These are phyloP conservation scores for Centroberyx gerrardi DNA, from an alignment of 2,797 vertebrate genomes.

Conservation along the genomic window DNA sequence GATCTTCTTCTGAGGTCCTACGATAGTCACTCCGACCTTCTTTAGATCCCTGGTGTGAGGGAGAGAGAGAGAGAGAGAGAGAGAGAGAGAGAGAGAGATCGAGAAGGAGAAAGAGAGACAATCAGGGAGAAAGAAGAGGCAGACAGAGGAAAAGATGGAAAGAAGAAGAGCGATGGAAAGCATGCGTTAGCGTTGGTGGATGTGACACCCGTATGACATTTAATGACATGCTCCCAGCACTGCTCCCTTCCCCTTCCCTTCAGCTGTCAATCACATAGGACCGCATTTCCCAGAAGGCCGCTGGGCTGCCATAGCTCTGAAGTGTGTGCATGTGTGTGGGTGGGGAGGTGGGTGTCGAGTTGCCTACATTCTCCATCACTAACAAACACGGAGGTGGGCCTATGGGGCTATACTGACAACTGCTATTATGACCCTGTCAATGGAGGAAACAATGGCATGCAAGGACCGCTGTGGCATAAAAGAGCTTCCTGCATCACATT, in stretches of 20 bases:
- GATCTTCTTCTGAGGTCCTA: conserved; percentile 97
- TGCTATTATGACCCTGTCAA: conserved; percentile 75
- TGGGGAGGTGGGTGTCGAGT: not conserved
- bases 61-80: conserved; percentile 43
- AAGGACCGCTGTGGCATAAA: conserved; percentile 25
- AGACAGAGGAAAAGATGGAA: conserved; percentile 32
- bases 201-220: conserved; percentile 68
- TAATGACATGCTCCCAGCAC: conserved; percentile 67
- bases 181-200: conserved; percentile 52
- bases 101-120: conserved; percentile 11
- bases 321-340: not conserved
- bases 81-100: not conserved
- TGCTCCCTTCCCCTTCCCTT: conserved; percentile 63
- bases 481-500: conserved; percentile 32
- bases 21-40: conserved; percentile 95
- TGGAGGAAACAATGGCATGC: conserved; percentile 56
- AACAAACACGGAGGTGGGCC: conserved; percentile 51
- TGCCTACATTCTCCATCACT: conserved; percentile 44
- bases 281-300: conserved; percentile 75
- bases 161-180: conserved; percentile 50
- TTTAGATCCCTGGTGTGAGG: conserved; percentile 91
- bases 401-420: conserved; percentile 67
- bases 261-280: conserved; percentile 73
- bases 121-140: conserved; percentile 1
- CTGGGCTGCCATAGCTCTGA: conserved; percentile 55